Evolutionary conservation across 2,797 vertebrate species (phyloP), one percentile per base, ranked within the genome.

Genomic region (Varecia variegata): DNA sequence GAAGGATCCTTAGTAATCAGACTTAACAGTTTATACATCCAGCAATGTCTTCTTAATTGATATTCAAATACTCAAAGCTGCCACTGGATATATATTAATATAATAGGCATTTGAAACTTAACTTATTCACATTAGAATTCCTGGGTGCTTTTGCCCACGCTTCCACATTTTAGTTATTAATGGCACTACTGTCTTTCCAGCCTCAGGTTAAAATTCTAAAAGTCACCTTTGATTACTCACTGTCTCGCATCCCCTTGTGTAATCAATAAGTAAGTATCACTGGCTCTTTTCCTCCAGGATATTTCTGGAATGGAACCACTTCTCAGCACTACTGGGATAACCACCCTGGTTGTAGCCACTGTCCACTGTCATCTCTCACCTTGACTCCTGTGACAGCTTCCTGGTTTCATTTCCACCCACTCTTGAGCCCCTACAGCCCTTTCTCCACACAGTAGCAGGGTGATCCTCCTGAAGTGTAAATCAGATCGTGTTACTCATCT

Each of bases 151-250:
- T 23, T 5, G 10, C 17, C 14, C 12, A 8, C 32, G 15, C 9
- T 20, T 84, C n/a, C 32, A 32, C 7, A 30, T 76, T 84, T 84
- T 20, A 45, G 15, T 58, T 86, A 43, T 81, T 47, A 45, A 73
- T 70, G 38, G 7, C 50, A 40, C 58, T 65, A 62, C n/a, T 13
- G 35, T 70, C 38, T 91, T 80, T 21, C 32, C 2, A 79, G 15
- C 17, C 9, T 82, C n/a, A 65, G 7, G 2, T 47, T 88, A 92
- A 93, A 95, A 54, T 62, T 73, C 67, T 83, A 79, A 79, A 9
- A 83, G 67, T 74, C 56, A 43, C 43, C 35, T 96, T 67, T 88
- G 52, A 35, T 67, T 88, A 50, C 5, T 68, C 5, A 30, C 10
- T 86, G 83, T 88, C 62, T 60, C 32, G 74, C 10, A 14, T n/a